These are phyloP conservation scores for Henicopernis longicauda DNA, from an alignment of 2,113 vertebrate species.

Conservation along the genomic window DNA sequence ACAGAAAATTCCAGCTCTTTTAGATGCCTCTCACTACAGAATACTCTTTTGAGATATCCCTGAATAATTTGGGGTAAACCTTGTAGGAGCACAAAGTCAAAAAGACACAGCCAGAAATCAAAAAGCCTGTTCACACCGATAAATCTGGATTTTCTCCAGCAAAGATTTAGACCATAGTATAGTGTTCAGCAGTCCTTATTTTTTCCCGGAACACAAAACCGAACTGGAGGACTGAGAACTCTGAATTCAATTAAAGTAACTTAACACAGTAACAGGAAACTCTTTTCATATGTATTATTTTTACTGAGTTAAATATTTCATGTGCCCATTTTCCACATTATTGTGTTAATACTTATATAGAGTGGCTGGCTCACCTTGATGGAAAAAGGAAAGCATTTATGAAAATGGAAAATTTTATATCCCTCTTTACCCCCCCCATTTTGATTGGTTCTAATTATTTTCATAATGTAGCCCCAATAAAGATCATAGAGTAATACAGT, in stretches of 20 bases:
- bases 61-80: background rate
- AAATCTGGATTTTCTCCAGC: background rate
- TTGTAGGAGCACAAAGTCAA: background rate
- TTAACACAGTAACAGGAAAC: background rate
- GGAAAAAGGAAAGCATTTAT: background rate
- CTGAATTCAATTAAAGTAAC: background rate
- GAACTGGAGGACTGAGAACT: background rate
- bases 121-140: background rate
- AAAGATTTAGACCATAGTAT: background rate
- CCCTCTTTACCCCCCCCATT: background rate
- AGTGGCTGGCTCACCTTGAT: background rate
- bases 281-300: background rate
- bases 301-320: background rate
- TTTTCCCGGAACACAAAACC: background rate
- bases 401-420: background rate
- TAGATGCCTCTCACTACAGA: background rate
- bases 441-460: constrained; percentile 44
- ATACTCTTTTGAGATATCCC: background rate
- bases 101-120: background rate
- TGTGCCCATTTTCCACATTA: background rate
- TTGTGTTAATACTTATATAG: background rate
- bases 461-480: background rate
- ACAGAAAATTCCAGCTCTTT: background rate
- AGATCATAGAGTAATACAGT: background rate
- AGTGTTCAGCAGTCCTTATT: background rate